Evolutionary conservation across 64 coral and sea anemone genomes (phyloP).

Genomic region (Trachythela sp.): DNA sequence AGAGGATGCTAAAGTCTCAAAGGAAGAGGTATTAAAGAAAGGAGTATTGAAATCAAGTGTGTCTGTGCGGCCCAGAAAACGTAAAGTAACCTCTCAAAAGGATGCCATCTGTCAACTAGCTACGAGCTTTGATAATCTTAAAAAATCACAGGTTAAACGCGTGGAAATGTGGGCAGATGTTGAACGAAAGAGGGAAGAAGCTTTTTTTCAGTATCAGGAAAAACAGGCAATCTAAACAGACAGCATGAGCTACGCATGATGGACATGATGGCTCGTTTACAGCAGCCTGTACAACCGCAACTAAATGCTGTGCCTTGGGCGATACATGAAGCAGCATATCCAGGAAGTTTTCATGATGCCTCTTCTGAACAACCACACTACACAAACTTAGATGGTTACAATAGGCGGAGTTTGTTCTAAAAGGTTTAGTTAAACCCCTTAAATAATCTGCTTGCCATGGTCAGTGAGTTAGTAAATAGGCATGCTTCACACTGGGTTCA

Average conservation of each 20-base stretch:
- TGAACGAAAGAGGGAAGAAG: slow-evolving; percentile 47
- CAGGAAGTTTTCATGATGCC: slow-evolving; percentile 27
- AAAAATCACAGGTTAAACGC: slow-evolving; percentile 62
- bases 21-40: not conserved
- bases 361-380: slow-evolving; percentile 32
- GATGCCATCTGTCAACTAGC: slow-evolving; percentile 53
- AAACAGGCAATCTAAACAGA: not conserved
- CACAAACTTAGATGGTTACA: slow-evolving; percentile 63
- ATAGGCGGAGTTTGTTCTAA: slow-evolving; percentile 38
- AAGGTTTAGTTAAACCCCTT: too few species aligned
- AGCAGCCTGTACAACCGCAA: slow-evolving; percentile 45
- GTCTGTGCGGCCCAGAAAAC: slow-evolving; percentile 24
- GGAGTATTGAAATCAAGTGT: not conserved
- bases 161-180: slow-evolving; percentile 49
- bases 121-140: slow-evolving; percentile 47
- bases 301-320: slow-evolving; percentile 29
- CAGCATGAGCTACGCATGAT: slow-evolving; percentile 48
- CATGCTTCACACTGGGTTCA: too few species aligned
- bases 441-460: too few species aligned
- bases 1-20: not conserved
- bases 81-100: slow-evolving; percentile 55
- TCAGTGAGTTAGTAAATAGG: too few species aligned
- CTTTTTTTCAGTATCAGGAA: slow-evolving; percentile 30
- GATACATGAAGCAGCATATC: slow-evolving; percentile 38
- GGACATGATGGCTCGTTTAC: slow-evolving; percentile 26